These are phyloP conservation scores for Heliconius hortense DNA, from an alignment of 2,888 invertebrate genomes.

Conservation along the genomic window DNA sequence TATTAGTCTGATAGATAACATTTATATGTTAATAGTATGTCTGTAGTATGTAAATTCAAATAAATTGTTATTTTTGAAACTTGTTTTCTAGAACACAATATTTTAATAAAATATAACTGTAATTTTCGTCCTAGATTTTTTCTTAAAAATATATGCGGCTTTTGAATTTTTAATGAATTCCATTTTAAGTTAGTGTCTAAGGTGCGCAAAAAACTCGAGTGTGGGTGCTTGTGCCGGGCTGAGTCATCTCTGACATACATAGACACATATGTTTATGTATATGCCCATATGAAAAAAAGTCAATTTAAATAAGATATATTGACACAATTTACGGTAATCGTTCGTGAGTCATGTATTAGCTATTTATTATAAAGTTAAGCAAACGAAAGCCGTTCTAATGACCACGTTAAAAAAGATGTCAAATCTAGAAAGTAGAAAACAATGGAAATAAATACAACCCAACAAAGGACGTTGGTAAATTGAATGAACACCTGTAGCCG, in stretches of 20 bases:
- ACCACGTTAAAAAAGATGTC: constrained; percentile 17
- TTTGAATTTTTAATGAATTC: constrained; percentile 37
- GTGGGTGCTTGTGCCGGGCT: constrained; percentile 59
- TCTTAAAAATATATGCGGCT: constrained; percentile 30
- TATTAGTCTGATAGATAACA: neutral
- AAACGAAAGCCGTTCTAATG: constrained; percentile 22
- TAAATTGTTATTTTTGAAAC: neutral
- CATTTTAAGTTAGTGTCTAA: constrained; percentile 37
- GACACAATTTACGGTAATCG: constrained; percentile 28
- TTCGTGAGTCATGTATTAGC: constrained; percentile 1
- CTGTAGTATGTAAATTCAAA: neutral
- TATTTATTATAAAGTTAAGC: constrained; percentile 3
- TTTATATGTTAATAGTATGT: neutral
- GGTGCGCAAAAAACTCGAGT: constrained; percentile 40
- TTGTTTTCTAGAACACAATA: constrained; percentile 19
- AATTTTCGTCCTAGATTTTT: constrained; percentile 40
- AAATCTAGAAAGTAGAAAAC: constrained; percentile 39
- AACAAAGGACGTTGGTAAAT: constrained; percentile 37
- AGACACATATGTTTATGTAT: constrained; percentile 31
- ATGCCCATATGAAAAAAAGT: constrained; percentile 58
- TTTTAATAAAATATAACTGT: constrained; percentile 38
- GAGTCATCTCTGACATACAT: constrained; percentile 64
- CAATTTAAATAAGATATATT: constrained; percentile 55
- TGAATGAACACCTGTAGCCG: constrained; percentile 36
- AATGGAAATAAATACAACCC: constrained; percentile 27